Base-by-base conservation (phyloP, 2,113 vertebrate genomes). In the Equus przewalskii region DNA sequence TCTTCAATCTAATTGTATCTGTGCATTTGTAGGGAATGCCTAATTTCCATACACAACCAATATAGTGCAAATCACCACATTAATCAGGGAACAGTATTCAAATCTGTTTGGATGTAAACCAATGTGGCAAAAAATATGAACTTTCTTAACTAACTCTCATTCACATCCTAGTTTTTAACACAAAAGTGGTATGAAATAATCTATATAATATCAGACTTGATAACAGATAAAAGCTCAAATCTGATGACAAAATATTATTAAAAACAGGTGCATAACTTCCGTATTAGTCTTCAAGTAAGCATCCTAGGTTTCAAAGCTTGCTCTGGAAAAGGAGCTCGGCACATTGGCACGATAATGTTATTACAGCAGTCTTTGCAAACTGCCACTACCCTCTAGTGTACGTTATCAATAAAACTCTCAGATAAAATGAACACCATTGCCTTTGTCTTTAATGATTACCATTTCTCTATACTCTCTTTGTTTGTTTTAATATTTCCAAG, bases 401-500 rank as follows among this genome's bases (percentile, higher is more conserved):
- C 33, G 86, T 51, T 89, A 96, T 93, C 73, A 94, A 97, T 93
- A 98, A 94, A 97, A 56, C 14, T 10, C 49, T 96, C 62, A 92
- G 76, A 64, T 36, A 96, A 97, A 96, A 97, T 93, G 72, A 93
- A 85, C 69, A 95, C 4, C 65, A 65, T 67, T 91, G 82, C 9
- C 49, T 86, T 95, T 95, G 33, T 65, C 44, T 93, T 94, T 70
- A 96, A 93, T 5, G 19, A 93, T 94, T 93, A 67, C 21, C 82
- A 62, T 92, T 97, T 97, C 78, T 86, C 56, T 58, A 51, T 3
- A 75, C 9, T 92, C 22, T 72, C 10, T 90, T 60, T 95, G 78
- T 94, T 97, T 97, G 69, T 89, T 96, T 96, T 65, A 95, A 81
- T 91, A 93, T 82, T 91, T 97, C 67, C 58, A 96, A 96, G 33